Percentiles rank a stretch among this genome's conserved stretches.
Conservation (phyloP, 2,113 vertebrate species). For the Clarias macrocephalus region DNA sequence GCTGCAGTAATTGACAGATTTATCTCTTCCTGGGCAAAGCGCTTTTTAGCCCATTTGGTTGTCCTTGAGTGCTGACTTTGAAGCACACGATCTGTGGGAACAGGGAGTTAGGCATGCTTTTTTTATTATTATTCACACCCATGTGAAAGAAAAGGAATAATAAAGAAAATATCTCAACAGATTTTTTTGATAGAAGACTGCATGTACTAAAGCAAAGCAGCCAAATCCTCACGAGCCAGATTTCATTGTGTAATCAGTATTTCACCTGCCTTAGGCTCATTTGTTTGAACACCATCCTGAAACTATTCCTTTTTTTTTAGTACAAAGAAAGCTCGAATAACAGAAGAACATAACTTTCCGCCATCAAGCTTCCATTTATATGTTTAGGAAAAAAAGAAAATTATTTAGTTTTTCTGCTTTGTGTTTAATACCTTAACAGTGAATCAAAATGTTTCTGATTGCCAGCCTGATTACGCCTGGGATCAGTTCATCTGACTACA, state of each 20-base stretch:
- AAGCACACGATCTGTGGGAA: conserved; percentile 56
- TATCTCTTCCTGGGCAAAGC: conserved; percentile 84
- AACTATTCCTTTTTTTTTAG: neutral
- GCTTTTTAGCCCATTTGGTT: conserved; percentile 75
- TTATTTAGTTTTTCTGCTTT: neutral
- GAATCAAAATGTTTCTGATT: neutral
- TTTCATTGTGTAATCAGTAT: conserved; percentile 5
- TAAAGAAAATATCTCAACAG: conserved; percentile 13
- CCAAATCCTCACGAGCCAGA: neutral
- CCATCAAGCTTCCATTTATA: neutral
- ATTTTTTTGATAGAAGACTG: neutral
- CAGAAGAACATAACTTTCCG: neutral
- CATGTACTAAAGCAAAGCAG: neutral
- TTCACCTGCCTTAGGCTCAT: conserved; percentile 18
- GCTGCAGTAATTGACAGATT: conserved; percentile 97
- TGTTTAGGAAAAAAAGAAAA: neutral
- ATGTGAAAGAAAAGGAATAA: neutral
- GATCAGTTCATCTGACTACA: neutral
- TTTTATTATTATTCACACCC: neutral
- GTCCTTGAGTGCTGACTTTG: conserved; percentile 91
- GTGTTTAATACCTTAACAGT: neutral
- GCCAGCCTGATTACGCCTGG: neutral
- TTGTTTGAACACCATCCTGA: neutral
- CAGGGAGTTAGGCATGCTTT: conserved; percentile 31
- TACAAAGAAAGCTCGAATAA: neutral